phyloP scores from a whole-genome alignment of 1,140 invertebrate genomes.

The Zaprionus davidi region DNA sequence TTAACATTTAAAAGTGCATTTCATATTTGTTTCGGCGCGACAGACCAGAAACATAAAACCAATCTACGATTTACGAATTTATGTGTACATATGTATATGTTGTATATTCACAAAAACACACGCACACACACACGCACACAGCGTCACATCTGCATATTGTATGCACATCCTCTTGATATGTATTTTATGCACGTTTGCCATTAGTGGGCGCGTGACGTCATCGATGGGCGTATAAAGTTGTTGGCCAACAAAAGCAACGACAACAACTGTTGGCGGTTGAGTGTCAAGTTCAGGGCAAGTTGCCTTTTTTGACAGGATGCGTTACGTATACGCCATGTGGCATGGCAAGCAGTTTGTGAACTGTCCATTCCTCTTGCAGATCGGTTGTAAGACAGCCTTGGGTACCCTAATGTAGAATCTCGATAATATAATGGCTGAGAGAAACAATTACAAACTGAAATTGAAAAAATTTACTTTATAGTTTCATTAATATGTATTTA shows the following conservation, averaged over 20 bases:
- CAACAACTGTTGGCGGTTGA: constrained; percentile 25
- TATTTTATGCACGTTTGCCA: constrained; percentile 62
- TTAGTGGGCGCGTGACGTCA: constrained; percentile 53
- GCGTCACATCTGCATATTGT: constrained; percentile 7
- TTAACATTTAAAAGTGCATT: constrained; percentile 65
- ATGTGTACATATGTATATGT: background rate
- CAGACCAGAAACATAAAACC: constrained; percentile 45
- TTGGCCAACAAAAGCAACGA: constrained; percentile 9
- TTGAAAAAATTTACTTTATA: too few species aligned
- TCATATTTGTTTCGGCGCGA: constrained; percentile 46
- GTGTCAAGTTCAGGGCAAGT: constrained; percentile 57
- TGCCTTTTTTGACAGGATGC: constrained; percentile 41
- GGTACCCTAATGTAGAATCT: too few species aligned
- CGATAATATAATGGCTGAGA: too few species aligned
- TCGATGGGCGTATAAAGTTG: constrained; percentile 43
- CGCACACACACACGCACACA: background rate
- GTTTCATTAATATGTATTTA: background rate
- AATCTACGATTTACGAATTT: constrained; percentile 32
- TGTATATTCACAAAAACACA: too few species aligned
- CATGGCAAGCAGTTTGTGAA: background rate
- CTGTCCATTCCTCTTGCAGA: too few species aligned
- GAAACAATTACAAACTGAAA: too few species aligned
- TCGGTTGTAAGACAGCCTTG: too few species aligned
- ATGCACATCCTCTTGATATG: constrained; percentile 12
- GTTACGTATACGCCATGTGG: constrained; percentile 38